These are phyloP conservation scores for Stramonita haemastoma DNA, from an alignment of 2,888 invertebrate species.

Conservation along the genomic window DNA sequence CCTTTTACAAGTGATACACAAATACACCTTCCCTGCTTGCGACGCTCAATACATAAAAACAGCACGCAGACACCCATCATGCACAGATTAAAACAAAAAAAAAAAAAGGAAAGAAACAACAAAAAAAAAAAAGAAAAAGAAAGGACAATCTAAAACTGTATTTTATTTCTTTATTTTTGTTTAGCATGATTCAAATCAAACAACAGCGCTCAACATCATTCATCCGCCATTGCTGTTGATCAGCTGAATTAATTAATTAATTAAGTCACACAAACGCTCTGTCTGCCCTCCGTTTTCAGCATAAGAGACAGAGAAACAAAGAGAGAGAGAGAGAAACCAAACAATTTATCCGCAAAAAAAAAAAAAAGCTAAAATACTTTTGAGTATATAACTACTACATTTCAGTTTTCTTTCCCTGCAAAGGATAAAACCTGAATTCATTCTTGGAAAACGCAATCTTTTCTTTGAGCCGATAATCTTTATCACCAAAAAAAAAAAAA, in stretches of 20 bases:
- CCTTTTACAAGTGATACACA: neutral
- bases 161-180: neutral
- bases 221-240: neutral
- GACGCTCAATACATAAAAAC: neutral
- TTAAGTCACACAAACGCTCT: neutral
- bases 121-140: neutral
- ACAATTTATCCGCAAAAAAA: neutral
- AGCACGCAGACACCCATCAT: neutral
- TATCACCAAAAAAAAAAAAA: neutral
- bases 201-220: slow-evolving; percentile 21
- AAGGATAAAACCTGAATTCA: neutral
- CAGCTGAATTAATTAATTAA: no score
- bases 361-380: neutral
- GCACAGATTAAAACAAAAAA: neutral
- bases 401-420: no score
- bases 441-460: neutral
- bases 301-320: neutral
- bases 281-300: neutral
- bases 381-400: neutral
- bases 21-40: neutral
- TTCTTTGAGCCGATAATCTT: no score
- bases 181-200: slow-evolving; percentile 24
- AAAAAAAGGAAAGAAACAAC: neutral
- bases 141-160: neutral
- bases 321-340: neutral